Percentiles rank a stretch among this genome's conserved stretches.
Conservation (phyloP, 2,888 invertebrate genomes). For the Tetheella fluctuosa region DNA sequence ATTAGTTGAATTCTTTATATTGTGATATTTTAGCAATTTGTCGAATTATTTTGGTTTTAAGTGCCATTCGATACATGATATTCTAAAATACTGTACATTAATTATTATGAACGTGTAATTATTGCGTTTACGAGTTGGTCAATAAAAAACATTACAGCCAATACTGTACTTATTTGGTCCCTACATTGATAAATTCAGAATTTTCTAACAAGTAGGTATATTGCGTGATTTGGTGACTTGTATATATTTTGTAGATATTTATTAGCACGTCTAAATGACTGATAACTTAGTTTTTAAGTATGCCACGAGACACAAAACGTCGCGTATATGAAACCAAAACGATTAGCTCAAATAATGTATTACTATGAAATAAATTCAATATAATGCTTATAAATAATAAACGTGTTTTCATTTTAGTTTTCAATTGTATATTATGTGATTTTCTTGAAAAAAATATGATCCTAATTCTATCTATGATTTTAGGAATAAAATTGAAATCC, state of each 20-base stretch:
- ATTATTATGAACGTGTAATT: too few species aligned
- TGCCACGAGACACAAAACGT: conserved; percentile 57
- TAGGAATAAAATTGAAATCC: neutral
- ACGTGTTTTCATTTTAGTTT: conserved; percentile 14
- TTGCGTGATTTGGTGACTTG: neutral
- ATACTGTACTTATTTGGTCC: neutral
- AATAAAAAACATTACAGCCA: too few species aligned
- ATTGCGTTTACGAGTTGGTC: too few species aligned
- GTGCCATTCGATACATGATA: neutral
- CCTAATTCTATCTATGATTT: neutral
- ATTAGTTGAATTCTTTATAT: neutral
- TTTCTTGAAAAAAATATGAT: neutral
- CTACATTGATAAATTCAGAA: neutral
- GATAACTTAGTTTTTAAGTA: conserved; percentile 52
- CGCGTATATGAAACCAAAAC: conserved; percentile 64
- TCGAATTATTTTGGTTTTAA: neutral
- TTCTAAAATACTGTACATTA: neutral
- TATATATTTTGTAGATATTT: conserved; percentile 3
- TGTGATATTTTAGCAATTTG: neutral
- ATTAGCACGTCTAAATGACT: conserved; percentile 46
- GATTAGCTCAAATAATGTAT: conserved; percentile 67
- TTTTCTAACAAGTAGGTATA: too few species aligned
- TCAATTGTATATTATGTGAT: neutral
- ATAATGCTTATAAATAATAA: conserved; percentile 46
- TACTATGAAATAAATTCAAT: conserved; percentile 48